phyloP scores from a whole-genome alignment of 53 echinoderm and acorn worm genomes.

The Henricia sp. region DNA sequence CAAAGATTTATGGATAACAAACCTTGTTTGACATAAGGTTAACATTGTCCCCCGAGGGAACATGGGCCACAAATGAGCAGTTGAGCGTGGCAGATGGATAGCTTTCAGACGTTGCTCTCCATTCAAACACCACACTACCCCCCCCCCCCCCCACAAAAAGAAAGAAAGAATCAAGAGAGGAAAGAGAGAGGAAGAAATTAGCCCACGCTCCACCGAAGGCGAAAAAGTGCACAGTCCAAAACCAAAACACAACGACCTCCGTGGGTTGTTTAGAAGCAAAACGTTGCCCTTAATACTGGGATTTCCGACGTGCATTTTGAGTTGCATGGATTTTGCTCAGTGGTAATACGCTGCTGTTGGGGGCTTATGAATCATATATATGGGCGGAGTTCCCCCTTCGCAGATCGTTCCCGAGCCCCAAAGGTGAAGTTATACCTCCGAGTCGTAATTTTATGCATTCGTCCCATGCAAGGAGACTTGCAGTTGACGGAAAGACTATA shows the following conservation, averaged over 20 bases:
- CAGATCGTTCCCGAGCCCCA: background rate
- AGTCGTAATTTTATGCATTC: background rate
- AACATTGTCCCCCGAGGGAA: constrained; percentile 84
- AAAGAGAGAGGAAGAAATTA: constrained; percentile 33
- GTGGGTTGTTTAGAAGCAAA: constrained; percentile 57
- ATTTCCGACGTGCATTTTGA: constrained; percentile 49
- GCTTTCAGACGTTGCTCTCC: constrained; percentile 56
- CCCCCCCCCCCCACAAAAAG: constrained; percentile 6
- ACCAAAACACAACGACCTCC: constrained; percentile 59
- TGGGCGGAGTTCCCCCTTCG: constrained; percentile 15
- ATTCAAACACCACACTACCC: constrained; percentile 44
- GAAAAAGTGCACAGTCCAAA: constrained; percentile 65
- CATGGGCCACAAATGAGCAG: constrained; percentile 52
- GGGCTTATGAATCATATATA: constrained; percentile 23
- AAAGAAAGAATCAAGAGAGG: background rate
- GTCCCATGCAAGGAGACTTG: background rate
- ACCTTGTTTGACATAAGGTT: constrained; percentile 95
- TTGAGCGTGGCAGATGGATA: constrained; percentile 81
- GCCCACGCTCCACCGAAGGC: constrained; percentile 57
- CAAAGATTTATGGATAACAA: constrained; percentile 86
- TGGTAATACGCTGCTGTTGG: constrained; percentile 39
- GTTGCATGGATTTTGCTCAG: background rate
- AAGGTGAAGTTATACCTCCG: background rate
- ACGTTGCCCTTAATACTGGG: constrained; percentile 48
- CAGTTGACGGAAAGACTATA: background rate